phyloP scores from a whole-genome alignment of 2,113 vertebrate species.

The Symphodus melops region DNA sequence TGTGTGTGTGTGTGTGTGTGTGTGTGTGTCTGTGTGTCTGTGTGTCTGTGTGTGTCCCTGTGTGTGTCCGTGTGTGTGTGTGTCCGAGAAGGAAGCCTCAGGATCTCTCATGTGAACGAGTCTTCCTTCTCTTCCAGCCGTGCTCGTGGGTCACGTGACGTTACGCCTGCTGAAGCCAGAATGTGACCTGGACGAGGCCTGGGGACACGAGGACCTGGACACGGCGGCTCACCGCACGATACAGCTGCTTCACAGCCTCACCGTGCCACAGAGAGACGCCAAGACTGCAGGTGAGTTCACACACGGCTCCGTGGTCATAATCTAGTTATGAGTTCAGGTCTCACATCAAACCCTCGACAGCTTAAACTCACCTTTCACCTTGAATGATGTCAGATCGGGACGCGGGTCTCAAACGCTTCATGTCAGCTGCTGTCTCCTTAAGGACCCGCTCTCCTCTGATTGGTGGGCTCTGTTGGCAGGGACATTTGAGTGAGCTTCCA shows the following conservation, averaged over 20 bases:
- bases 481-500: no score
- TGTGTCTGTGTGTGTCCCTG: background rate
- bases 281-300: constrained; percentile 81
- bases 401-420: no score
- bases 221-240: constrained; percentile 88
- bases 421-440: no score
- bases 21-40: background rate
- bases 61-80: background rate
- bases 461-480: no score
- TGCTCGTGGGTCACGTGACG: constrained; percentile 92
- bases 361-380: no score
- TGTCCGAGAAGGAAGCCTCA: background rate
- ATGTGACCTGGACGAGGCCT: constrained; percentile 90
- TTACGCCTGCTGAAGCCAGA: constrained; percentile 94
- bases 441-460: no score
- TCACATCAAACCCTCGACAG: no score
- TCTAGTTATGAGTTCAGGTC: no score
- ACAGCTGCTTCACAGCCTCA: constrained; percentile 87
- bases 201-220: constrained; percentile 92
- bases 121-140: constrained; percentile 77
- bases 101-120: background rate
- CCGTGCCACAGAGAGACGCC: constrained; percentile 83
- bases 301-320: no score
- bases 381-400: no score
- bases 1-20: background rate